Conservation (phyloP, 2,113 vertebrate genomes). For the Archocentrus centrarchus region DNA sequence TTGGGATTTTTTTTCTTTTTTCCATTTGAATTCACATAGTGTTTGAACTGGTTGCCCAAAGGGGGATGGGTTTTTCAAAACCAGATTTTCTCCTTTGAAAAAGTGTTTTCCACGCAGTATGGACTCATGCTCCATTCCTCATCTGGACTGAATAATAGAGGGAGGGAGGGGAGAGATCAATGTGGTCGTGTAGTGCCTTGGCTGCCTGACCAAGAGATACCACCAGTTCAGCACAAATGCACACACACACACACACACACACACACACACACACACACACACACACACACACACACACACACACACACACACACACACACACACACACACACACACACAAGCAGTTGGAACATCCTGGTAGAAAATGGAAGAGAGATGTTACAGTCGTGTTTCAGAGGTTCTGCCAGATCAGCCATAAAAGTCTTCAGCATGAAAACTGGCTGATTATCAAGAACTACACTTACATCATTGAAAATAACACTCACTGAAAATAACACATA, state of each 20-base stretch:
- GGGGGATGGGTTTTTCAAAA: conserved; percentile 52
- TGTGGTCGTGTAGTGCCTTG: conserved; percentile 63
- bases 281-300: not conserved
- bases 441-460: conserved; percentile 71
- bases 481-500: conserved; percentile 62
- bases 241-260: not conserved
- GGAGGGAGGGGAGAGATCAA: conserved; percentile 41
- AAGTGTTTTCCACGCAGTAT: conserved; percentile 76
- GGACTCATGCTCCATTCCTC: conserved; percentile 69
- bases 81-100: conserved; percentile 84
- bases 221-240: conserved; percentile 31
- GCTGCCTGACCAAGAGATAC: conserved; percentile 62
- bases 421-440: conserved; percentile 71
- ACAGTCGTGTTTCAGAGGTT: conserved; percentile 69
- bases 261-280: no score
- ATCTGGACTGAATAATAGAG: conserved; percentile 81
- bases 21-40: conserved; percentile 50
- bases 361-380: conserved; percentile 70
- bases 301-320: not conserved
- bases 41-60: conserved; percentile 46
- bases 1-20: conserved; percentile 46
- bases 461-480: conserved; percentile 73
- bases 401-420: conserved; percentile 77
- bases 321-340: not conserved
- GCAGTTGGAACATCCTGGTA: conserved; percentile 58